Conservation (phyloP, 2,797 vertebrate species). For the Ambastaia sidthimunki region DNA sequence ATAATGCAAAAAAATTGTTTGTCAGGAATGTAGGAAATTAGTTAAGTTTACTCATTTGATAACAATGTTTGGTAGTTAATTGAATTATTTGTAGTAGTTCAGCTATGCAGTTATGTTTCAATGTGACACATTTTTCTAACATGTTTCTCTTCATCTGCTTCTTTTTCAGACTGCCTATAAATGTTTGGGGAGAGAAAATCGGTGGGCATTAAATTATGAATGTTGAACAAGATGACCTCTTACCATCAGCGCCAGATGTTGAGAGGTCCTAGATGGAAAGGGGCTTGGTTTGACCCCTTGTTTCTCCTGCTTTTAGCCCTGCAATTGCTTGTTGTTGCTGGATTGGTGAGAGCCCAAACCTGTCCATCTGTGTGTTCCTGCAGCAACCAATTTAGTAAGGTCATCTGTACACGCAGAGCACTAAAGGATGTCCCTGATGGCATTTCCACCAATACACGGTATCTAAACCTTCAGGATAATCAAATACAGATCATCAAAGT, state of each 20-base stretch:
- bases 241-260: slow-evolving; percentile 99
- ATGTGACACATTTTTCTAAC: slow-evolving; percentile 32
- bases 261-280: slow-evolving; percentile 99
- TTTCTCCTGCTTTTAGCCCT: slow-evolving; percentile 97
- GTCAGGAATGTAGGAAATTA: not conserved
- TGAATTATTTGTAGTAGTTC: not conserved
- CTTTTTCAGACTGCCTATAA: slow-evolving; percentile 66
- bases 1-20: not conserved
- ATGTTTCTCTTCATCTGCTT: slow-evolving; percentile 31
- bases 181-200: slow-evolving; percentile 77
- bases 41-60: slow-evolving; percentile 2
- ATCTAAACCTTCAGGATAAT: slow-evolving; percentile 98
- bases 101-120: slow-evolving; percentile 1
- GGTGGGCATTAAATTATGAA: slow-evolving; percentile 99
- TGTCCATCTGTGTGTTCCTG: slow-evolving; percentile 98
- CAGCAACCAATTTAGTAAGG: slow-evolving; percentile 99
- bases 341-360: slow-evolving; percentile 94
- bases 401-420: slow-evolving; percentile 94
- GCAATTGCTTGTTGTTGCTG: slow-evolving; percentile 97
- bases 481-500: slow-evolving; percentile 98
- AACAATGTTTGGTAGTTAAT: not conserved
- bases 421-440: slow-evolving; percentile 97
- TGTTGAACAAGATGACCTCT: slow-evolving; percentile 99
- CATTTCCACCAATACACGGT: slow-evolving; percentile 96
- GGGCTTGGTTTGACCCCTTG: slow-evolving; percentile 98